Conservation (phyloP, 1,140 invertebrate genomes). For the Antheraea pernyi region DNA sequence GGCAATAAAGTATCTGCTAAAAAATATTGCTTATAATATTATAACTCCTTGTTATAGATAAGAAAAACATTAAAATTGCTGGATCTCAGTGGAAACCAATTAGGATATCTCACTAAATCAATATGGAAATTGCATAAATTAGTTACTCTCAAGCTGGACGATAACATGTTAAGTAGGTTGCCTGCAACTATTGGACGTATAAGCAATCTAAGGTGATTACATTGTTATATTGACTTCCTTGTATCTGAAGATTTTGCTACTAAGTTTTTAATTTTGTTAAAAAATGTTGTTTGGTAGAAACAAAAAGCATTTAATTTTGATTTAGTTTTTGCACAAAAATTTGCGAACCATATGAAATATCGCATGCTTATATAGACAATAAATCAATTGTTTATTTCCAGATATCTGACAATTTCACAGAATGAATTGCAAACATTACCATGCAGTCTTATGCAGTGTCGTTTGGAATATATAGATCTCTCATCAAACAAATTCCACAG, state of each 20-base stretch:
- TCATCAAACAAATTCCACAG: constrained; percentile 76
- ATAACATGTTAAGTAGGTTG: constrained; percentile 71
- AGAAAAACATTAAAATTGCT: constrained; percentile 78
- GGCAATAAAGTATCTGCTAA: too few relatives aligned
- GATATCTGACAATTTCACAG: constrained; percentile 73
- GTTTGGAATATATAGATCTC: constrained; percentile 79
- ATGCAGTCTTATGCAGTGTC: constrained; percentile 78
- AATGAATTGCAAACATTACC: constrained; percentile 80
- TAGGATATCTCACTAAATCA: constrained; percentile 80
- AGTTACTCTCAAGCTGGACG: constrained; percentile 77
- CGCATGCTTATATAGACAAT: background rate
- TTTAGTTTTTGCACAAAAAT: too few relatives aligned
- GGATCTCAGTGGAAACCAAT: constrained; percentile 82
- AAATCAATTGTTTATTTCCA: constrained; percentile 42
- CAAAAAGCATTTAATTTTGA: too few relatives aligned
- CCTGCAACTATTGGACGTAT: constrained; percentile 73
- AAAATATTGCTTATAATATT: background rate
- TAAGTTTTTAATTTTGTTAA: too few relatives aligned
- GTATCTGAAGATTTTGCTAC: background rate
- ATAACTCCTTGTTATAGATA: constrained; percentile 50
- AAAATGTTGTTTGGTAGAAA: too few relatives aligned
- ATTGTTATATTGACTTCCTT: background rate
- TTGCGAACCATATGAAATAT: background rate
- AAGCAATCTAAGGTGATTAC: constrained; percentile 49
- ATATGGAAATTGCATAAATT: constrained; percentile 81